Evolutionary conservation across 2,888 invertebrate species (phyloP).

Genomic region (Aphidius colemani): DNA sequence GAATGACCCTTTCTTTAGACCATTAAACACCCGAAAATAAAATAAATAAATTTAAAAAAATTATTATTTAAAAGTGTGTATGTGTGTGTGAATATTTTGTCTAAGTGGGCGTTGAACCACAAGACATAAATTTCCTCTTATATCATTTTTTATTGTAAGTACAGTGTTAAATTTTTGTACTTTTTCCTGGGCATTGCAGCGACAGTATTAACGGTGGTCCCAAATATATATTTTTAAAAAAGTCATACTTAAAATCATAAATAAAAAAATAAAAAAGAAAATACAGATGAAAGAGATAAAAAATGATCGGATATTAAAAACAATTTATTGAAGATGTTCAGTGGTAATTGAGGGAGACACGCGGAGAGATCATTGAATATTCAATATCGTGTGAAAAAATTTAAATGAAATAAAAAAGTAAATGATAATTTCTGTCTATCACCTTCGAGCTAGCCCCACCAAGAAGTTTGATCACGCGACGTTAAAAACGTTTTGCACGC

Average conservation of each 20-base stretch:
- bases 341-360: conserved; percentile 4
- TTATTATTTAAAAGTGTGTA: conserved; percentile 23
- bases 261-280: too few species aligned
- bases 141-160: conserved; percentile 22
- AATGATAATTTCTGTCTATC: conserved; percentile 18
- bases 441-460: neutral
- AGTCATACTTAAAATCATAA: too few species aligned
- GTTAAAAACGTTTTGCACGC: conserved; percentile 28
- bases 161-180: neutral
- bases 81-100: conserved; percentile 21
- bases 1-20: conserved; percentile 15
- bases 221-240: too few species aligned
- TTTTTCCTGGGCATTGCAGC: neutral
- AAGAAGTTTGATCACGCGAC: conserved; percentile 29
- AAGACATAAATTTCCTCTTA: conserved; percentile 19
- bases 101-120: conserved; percentile 23
- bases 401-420: conserved; percentile 13
- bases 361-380: conserved; percentile 7
- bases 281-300: too few species aligned
- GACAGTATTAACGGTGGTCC: too few species aligned
- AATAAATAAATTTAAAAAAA: too few species aligned
- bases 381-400: conserved; percentile 11
- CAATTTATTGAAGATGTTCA: neutral
- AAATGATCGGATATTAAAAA: too few species aligned
- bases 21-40: neutral